These are phyloP conservation scores for Himalopsyche phryganea DNA, from an alignment of 1,140 invertebrate species.

Conservation along the genomic window DNA sequence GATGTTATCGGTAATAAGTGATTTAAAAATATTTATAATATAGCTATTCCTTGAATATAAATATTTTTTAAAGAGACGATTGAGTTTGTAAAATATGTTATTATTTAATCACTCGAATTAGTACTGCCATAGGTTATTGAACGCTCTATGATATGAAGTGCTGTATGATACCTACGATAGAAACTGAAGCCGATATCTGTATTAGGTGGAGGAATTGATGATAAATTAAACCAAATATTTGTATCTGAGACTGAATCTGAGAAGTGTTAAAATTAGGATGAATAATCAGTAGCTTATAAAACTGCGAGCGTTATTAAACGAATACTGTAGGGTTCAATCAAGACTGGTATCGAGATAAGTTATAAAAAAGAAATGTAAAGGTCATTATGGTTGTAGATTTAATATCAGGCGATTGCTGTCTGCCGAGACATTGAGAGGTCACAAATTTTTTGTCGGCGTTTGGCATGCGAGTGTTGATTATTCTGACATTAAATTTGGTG, in stretches of 20 bases:
- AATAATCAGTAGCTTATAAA: conserved; percentile 33
- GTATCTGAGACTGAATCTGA: conserved; percentile 35
- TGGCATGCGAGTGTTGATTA: conserved; percentile 18
- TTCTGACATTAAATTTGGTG: conserved; percentile 22
- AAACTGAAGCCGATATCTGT: conserved; percentile 20
- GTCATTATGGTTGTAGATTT: conserved; percentile 19
- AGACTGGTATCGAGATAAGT: conserved; percentile 35
- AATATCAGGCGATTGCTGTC: conserved; percentile 16
- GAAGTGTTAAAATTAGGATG: conserved; percentile 29
- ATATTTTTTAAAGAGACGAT: conserved; percentile 2
- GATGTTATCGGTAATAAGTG: conserved; percentile 8
- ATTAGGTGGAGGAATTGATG: conserved; percentile 27
- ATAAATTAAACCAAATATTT: conserved; percentile 35
- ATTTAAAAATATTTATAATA: conserved; percentile 13
- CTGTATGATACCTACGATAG: conserved; percentile 15
- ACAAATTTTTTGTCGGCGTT: conserved; percentile 23
- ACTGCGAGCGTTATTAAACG: conserved; percentile 29
- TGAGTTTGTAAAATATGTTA: conserved; percentile 2
- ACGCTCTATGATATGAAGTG: conserved; percentile 20
- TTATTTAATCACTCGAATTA: conserved; percentile 17
- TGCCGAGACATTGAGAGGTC: conserved; percentile 20
- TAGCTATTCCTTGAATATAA: conserved; percentile 4
- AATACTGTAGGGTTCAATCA: conserved; percentile 34
- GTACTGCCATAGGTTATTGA: conserved; percentile 28
- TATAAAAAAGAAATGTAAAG: conserved; percentile 21